Evolutionary conservation across 2,888 invertebrate species (phyloP), one percentile per base, ranked within the genome.

Genomic region (Pristionchus maxplancki): DNA sequence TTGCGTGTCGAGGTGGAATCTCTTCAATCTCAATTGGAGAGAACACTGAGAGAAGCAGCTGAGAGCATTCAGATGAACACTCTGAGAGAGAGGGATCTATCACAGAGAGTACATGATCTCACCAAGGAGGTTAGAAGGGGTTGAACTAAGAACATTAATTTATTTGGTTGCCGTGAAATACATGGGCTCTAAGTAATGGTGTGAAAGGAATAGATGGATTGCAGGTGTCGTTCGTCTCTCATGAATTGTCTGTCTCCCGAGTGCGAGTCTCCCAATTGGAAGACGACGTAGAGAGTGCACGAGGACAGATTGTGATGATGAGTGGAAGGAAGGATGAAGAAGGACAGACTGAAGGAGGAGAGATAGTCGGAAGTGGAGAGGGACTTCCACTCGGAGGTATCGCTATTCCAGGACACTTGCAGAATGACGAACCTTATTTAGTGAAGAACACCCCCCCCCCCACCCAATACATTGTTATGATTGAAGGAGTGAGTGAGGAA

Each of bases 401-500:
- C n/a, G n/a, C n/a, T n/a, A n/a, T n/a, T n/a, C n/a, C n/a, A n/a
- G n/a, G n/a, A n/a, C n/a, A n/a, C n/a, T n/a, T n/a, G n/a, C n/a
- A n/a, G n/a, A n/a, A n/a, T n/a, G n/a, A n/a, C n/a, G n/a, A n/a
- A n/a, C n/a, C n/a, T n/a, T n/a, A n/a, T n/a, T n/a, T n/a, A n/a
- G n/a, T n/a, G n/a, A n/a, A n/a, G n/a, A n/a, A n/a, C n/a, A n/a
- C n/a, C n/a, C n/a, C n/a, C n/a, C n/a, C n/a, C n/a, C n/a, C n/a
- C n/a, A n/a, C n/a, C n/a, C n/a, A n/a, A n/a, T n/a, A n/a, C n/a
- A n/a, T n/a, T n/a, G n/a, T n/a, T n/a, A n/a, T 6, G 8, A 34
- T 64, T 24, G 64, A 9, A 34, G 88, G 88, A 53, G 44, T 90
- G 11, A 89, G 89, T n/a, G 91, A 91, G 78, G 90, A 90, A 71